Conservation (phyloP, 2,888 invertebrate species). For the Malthinus seriepunctatus region DNA sequence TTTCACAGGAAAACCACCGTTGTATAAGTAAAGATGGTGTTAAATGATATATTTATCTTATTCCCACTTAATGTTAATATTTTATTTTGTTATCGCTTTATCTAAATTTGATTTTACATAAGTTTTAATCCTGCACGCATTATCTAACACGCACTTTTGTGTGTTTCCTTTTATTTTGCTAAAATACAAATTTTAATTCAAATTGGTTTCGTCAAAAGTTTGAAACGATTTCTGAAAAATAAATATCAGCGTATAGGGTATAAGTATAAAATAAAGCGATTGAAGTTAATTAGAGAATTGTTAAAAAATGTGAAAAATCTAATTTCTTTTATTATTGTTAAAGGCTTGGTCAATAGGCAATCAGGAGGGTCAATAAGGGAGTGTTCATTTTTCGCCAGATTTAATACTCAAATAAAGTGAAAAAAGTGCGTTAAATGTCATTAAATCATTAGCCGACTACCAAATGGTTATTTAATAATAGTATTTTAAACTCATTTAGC, state of each 20-base stretch:
- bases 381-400: conserved; percentile 20
- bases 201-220: conserved; percentile 15
- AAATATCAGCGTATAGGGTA: too few species aligned
- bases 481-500: conserved; percentile 43
- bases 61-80: conserved; percentile 26
- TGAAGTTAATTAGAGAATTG: too few species aligned
- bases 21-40: conserved; percentile 8
- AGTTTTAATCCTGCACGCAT: conserved; percentile 25
- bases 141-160: conserved; percentile 25
- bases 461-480: conserved; percentile 52
- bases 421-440: conserved; percentile 31
- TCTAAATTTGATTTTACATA: conserved; percentile 26
- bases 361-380: conserved; percentile 22
- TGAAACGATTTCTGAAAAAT: conserved; percentile 8
- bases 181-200: conserved; percentile 10
- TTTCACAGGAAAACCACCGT: neutral
- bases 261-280: too few species aligned
- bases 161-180: conserved; percentile 27
- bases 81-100: conserved; percentile 24
- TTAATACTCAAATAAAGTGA: conserved; percentile 28
- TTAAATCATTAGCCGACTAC: conserved; percentile 40
- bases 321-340: neutral
- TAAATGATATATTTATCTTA: conserved; percentile 27
- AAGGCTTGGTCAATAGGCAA: conserved; percentile 9
- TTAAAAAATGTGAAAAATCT: neutral